Conservation (phyloP, 2,888 invertebrate genomes). For the Oxyteleia sp. region DNA sequence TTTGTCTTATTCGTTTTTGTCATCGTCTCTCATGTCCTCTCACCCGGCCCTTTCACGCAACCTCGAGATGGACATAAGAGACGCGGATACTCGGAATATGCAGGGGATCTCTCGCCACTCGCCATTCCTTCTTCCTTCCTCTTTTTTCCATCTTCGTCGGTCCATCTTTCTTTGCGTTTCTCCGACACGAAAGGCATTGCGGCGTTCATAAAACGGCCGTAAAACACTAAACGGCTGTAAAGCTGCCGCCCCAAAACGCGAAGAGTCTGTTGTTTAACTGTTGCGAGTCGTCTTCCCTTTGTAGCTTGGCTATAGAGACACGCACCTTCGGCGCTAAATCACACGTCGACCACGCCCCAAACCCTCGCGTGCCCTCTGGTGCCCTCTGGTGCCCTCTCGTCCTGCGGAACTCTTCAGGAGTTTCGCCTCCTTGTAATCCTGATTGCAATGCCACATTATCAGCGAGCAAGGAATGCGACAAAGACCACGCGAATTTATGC, state of each 20-base stretch:
- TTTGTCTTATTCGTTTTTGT: constrained; percentile 59
- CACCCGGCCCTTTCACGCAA: constrained; percentile 59
- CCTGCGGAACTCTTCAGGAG: constrained; percentile 64
- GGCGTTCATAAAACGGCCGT: constrained; percentile 87
- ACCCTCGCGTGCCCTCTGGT: constrained; percentile 76
- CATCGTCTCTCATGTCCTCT: constrained; percentile 57
- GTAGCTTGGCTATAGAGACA: constrained; percentile 84
- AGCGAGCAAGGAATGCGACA: constrained; percentile 45
- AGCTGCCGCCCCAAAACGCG: constrained; percentile 86
- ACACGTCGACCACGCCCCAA: constrained; percentile 84
- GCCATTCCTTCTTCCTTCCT: constrained; percentile 28
- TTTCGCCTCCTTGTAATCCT: constrained; percentile 63
- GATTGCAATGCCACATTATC: constrained; percentile 43
- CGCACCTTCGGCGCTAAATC: constrained; percentile 86
- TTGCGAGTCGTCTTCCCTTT: constrained; percentile 76
- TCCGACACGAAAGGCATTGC: constrained; percentile 77
- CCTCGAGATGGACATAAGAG: constrained; percentile 66
- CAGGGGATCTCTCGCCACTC: constrained; percentile 53
- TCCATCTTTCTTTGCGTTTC: constrained; percentile 49
- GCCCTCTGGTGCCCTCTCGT: constrained; percentile 66
- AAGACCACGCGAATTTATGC: constrained; percentile 11
- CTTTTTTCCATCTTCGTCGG: background rate
- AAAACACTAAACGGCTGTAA: constrained; percentile 88
- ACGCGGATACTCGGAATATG: constrained; percentile 67
- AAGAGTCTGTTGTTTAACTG: constrained; percentile 79